Percentiles rank a stretch among this genome's conserved stretches.
Conservation (phyloP, 2,113 vertebrate genomes). For the Melanostigma gelatinosum region DNA sequence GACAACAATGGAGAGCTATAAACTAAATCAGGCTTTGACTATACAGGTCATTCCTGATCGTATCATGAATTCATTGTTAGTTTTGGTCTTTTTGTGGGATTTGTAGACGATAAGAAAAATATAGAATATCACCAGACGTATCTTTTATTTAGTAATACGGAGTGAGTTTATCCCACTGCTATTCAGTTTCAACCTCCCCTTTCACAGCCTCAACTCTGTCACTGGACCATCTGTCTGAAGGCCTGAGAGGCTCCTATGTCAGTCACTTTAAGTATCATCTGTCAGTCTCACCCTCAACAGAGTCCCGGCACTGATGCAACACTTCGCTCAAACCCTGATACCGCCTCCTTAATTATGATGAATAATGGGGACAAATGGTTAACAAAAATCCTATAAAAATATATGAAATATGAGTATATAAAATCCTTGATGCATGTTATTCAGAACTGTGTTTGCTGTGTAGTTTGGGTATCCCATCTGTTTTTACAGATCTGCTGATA, state of each 20-base stretch:
- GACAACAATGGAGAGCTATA: neutral
- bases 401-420: conserved; percentile 31
- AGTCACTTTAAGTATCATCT: conserved; percentile 44
- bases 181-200: conserved; percentile 12
- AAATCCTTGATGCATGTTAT: conserved; percentile 5
- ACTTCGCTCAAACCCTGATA: conserved; percentile 16
- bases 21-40: neutral
- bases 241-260: conserved; percentile 47
- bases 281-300: conserved; percentile 38
- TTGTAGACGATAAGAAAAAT: conserved; percentile 8
- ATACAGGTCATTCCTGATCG: neutral
- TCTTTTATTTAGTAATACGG: conserved; percentile 1
- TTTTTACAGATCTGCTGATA: conserved; percentile 33
- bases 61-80: neutral
- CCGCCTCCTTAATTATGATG: conserved; percentile 22
- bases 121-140: neutral
- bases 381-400: conserved; percentile 42
- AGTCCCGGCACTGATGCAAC: conserved; percentile 18
- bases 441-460: neutral
- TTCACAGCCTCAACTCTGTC: conserved; percentile 35
- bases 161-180: neutral
- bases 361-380: conserved; percentile 24
- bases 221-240: conserved; percentile 42
- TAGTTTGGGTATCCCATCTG: conserved; percentile 7
- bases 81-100: neutral